Conservation (phyloP, 2,888 invertebrate genomes). For the Danaus chrysippus region DNA sequence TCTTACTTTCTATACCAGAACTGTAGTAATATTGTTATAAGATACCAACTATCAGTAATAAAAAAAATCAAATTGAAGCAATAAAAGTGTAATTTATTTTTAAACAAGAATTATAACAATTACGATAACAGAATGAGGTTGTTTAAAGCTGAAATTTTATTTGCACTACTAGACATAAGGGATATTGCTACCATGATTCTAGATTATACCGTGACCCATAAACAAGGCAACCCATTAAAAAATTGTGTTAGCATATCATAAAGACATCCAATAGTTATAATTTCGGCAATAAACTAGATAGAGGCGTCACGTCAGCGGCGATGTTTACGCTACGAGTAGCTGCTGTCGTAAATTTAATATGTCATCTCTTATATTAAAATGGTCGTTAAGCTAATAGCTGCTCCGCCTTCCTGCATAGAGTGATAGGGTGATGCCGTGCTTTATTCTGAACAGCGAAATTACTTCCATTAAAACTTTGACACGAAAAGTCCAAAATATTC, state of each 20-base stretch:
- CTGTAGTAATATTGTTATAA: too few species aligned
- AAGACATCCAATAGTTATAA: slow-evolving; percentile 69
- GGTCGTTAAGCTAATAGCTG: slow-evolving; percentile 76
- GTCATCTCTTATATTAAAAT: slow-evolving; percentile 77
- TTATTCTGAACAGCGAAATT: slow-evolving; percentile 52
- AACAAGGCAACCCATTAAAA: slow-evolving; percentile 58
- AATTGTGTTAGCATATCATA: slow-evolving; percentile 61
- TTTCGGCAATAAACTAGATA: slow-evolving; percentile 72
- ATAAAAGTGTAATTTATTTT: too few species aligned
- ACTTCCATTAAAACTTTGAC: slow-evolving; percentile 36
- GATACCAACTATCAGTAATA: too few species aligned
- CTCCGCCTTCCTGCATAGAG: slow-evolving; percentile 60
- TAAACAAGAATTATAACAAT: too few species aligned
- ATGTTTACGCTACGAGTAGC: slow-evolving; percentile 65
- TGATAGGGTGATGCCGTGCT: slow-evolving; percentile 60
- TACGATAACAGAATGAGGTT: slow-evolving; percentile 7
- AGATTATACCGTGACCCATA: slow-evolving; percentile 41
- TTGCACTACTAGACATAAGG: slow-evolving; percentile 27
- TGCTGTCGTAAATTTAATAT: slow-evolving; percentile 76
- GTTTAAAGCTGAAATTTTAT: slow-evolving; percentile 32
- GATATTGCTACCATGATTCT: slow-evolving; percentile 21
- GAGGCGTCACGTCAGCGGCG: slow-evolving; percentile 65
- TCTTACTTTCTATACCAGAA: too few species aligned
- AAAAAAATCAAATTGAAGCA: too few species aligned
- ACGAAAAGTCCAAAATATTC: slow-evolving; percentile 9